Conservation (phyloP, 2,113 vertebrate species). For the Chauna torquata region DNA sequence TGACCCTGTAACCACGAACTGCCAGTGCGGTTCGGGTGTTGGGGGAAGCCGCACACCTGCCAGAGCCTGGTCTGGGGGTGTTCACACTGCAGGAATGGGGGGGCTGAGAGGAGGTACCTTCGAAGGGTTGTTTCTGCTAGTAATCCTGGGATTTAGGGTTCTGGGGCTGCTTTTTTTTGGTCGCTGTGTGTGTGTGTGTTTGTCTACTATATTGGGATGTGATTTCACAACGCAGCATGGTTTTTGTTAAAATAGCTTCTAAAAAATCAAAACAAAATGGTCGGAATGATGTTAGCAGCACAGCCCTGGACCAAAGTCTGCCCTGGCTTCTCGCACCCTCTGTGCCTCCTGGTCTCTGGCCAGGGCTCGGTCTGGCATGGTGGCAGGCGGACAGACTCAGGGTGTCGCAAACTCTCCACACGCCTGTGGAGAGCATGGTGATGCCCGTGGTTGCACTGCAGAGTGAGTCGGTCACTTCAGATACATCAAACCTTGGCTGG, state of each 20-base stretch:
- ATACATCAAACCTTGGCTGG: fast-evolving
- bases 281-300: background rate
- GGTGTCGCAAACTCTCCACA: background rate
- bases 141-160: background rate
- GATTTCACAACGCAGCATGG: background rate
- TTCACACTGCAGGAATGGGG: too few species aligned
- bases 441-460: fast-evolving
- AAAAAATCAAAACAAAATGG: background rate
- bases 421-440: fast-evolving
- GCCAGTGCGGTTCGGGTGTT: fast-evolving
- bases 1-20: fast-evolving
- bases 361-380: background rate
- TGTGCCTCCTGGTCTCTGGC: background rate
- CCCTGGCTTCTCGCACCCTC: background rate
- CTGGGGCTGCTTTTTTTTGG: background rate
- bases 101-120: background rate
- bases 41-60: fast-evolving
- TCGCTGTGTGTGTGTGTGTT: background rate
- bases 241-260: background rate
- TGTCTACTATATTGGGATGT: background rate
- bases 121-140: background rate
- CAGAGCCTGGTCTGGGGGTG: background rate
- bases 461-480: background rate
- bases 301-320: background rate
- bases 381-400: background rate